These are phyloP conservation scores for Cryptotermes secundus DNA, from an alignment of 1,140 invertebrate genomes.

Conservation along the genomic window DNA sequence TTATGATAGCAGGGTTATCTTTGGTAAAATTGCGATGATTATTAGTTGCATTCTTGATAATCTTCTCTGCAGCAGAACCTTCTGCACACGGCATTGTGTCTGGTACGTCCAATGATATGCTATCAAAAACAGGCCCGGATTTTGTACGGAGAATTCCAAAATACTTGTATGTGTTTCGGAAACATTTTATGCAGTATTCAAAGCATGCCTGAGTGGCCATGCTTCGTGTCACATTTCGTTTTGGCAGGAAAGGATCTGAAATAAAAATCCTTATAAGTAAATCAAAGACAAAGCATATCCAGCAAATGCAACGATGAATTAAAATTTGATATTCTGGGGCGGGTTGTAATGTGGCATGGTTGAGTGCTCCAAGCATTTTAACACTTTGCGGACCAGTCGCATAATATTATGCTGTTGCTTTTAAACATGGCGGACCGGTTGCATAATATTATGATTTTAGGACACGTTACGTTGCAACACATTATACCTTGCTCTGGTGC, in stretches of 20 bases:
- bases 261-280: neutral
- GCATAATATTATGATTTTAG: too few relatives aligned
- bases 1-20: neutral
- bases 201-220: conserved; percentile 49
- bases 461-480: too few relatives aligned
- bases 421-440: too few relatives aligned
- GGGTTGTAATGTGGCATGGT: too few relatives aligned
- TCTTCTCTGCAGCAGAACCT: neutral
- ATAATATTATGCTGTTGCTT: too few relatives aligned
- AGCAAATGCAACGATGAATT: too few relatives aligned
- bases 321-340: too few relatives aligned
- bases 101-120: neutral
- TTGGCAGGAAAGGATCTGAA: conserved; percentile 53
- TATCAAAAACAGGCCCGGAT: conserved; percentile 42
- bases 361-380: too few relatives aligned
- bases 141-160: conserved; percentile 49
- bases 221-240: conserved; percentile 51
- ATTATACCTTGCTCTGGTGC: too few relatives aligned
- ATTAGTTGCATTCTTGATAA: neutral
- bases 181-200: conserved; percentile 51
- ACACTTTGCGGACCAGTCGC: too few relatives aligned
- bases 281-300: too few relatives aligned
- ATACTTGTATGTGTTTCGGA: conserved; percentile 50
- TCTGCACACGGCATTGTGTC: too few relatives aligned
- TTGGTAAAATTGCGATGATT: neutral